Percentiles rank a stretch among this genome's conserved stretches.
Conservation (phyloP, 1,140 invertebrate species). For the Venustaconcha ellipsiformis region DNA sequence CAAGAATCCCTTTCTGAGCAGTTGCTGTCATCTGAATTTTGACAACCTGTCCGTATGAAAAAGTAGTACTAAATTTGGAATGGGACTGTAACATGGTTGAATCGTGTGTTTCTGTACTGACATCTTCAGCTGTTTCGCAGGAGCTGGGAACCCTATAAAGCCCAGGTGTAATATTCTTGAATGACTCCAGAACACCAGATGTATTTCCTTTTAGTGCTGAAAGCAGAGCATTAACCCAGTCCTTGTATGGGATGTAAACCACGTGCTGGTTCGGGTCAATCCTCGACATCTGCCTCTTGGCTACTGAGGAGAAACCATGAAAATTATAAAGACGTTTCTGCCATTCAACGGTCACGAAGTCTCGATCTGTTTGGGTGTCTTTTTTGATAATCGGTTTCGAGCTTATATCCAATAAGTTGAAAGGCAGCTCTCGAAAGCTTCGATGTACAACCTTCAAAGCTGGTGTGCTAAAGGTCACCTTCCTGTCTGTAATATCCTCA, state of each 20-base stretch:
- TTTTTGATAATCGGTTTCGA: neutral
- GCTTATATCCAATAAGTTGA: constrained; percentile 5
- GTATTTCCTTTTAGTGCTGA: neutral
- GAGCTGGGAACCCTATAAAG: neutral
- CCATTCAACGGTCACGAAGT: constrained; percentile 2
- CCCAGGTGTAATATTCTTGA: constrained; percentile 3
- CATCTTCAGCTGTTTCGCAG: constrained; percentile 12
- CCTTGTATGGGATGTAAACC: neutral
- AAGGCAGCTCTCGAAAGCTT: neutral
- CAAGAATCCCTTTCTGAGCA: constrained; percentile 22
- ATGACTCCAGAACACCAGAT: constrained; percentile 12
- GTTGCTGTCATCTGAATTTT: constrained; percentile 33
- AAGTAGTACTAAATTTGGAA: constrained; percentile 29
- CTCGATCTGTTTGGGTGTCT: neutral
- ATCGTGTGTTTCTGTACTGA: constrained; percentile 3
- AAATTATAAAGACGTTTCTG: constrained; percentile 4
- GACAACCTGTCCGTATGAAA: constrained; percentile 35
- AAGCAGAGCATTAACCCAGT: constrained; percentile 11
- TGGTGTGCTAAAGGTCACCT: constrained; percentile 3
- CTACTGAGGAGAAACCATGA: neutral
- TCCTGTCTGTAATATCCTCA: constrained; percentile 4
- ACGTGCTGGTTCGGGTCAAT: neutral
- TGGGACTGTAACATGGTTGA: neutral
- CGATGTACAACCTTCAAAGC: neutral
- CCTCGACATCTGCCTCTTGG: too few relatives aligned